Conservation (phyloP, 2,113 vertebrate species). For the Mus spicilegus region DNA sequence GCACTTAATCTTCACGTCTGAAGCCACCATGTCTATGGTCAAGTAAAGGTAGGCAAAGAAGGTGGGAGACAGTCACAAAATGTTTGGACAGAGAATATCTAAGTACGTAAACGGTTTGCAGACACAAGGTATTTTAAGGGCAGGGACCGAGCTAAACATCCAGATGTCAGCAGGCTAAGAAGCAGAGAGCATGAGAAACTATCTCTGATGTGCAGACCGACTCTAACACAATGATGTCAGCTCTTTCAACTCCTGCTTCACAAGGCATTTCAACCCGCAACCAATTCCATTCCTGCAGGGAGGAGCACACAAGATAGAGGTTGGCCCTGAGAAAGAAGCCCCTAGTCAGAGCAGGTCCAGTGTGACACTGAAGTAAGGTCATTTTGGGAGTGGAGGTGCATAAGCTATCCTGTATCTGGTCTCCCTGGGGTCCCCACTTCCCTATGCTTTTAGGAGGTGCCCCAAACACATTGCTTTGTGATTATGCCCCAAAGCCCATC, state of each 20-base stretch:
- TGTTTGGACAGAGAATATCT: background rate
- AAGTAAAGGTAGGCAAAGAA: background rate
- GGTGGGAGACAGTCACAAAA: background rate
- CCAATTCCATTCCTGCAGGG: background rate
- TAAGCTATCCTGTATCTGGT: no score
- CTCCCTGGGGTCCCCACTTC: background rate
- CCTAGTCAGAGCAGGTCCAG: background rate
- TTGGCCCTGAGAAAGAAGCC: no score
- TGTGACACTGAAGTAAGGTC: background rate
- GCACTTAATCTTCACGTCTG: background rate
- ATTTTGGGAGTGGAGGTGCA: background rate
- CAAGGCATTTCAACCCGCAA: background rate
- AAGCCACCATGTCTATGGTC: background rate
- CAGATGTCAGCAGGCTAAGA: background rate
- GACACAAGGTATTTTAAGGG: background rate
- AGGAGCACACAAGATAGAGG: background rate
- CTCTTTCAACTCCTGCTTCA: background rate
- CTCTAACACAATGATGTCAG: background rate
- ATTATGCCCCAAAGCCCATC: background rate
- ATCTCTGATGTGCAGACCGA: background rate
- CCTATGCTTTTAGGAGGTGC: background rate
- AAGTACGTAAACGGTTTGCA: background rate
- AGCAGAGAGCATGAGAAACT: background rate
- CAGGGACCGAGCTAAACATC: background rate
- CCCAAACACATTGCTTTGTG: fast-evolving